phyloP scores from a whole-genome alignment of 2,113 vertebrate genomes.

The Myxocyprinus asiaticus region DNA sequence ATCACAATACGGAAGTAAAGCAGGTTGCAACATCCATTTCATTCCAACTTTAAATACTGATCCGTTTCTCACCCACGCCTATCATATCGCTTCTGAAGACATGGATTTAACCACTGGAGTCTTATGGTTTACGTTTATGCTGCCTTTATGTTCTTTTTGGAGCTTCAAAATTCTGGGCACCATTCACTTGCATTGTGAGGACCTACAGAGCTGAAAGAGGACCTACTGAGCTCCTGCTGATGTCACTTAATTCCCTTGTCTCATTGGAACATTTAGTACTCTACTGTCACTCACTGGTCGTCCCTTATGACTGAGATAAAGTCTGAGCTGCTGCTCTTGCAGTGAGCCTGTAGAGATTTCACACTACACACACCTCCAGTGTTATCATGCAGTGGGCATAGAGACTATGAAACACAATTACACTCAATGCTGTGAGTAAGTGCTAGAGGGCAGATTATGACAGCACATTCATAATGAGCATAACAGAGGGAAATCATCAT shows the following conservation, averaged over 20 bases:
- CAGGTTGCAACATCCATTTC: too few species aligned
- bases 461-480: constrained; percentile 68
- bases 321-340: constrained; percentile 23
- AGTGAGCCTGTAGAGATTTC: constrained; percentile 38
- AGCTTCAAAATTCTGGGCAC: too few species aligned
- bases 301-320: not conserved
- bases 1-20: too few species aligned
- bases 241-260: constrained; percentile 18
- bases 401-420: constrained; percentile 63
- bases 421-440: constrained; percentile 62
- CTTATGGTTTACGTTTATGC: too few species aligned
- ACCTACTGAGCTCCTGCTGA: not conserved
- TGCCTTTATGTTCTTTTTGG: too few species aligned
- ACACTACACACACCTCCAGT: constrained; percentile 35
- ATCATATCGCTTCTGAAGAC: too few species aligned
- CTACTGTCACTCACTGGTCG: constrained; percentile 8
- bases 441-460: constrained; percentile 63
- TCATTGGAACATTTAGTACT: constrained; percentile 26
- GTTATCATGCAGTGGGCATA: constrained; percentile 41
- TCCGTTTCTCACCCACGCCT: too few species aligned
- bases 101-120: too few species aligned
- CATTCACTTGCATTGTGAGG: too few species aligned
- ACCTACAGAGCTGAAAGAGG: too few species aligned
- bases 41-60: too few species aligned
- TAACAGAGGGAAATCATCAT: constrained; percentile 62